Conservation (phyloP, 1,140 invertebrate genomes). For the Caerostris darwini region DNA sequence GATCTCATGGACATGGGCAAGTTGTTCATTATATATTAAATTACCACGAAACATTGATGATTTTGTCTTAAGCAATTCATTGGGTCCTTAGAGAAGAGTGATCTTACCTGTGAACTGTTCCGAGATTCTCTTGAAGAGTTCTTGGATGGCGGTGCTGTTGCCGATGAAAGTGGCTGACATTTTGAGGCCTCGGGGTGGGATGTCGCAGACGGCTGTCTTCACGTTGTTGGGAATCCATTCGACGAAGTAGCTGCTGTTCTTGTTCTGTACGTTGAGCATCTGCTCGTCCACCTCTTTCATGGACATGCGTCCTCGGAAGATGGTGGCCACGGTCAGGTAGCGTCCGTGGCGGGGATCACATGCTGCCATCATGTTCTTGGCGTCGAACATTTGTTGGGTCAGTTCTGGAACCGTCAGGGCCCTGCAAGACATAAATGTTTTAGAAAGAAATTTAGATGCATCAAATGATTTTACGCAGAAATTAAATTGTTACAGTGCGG, state of each 20-base stretch:
- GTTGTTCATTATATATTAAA: too few species aligned
- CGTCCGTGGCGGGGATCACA: conserved; percentile 87
- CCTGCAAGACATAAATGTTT: conserved; percentile 73
- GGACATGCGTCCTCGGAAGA: conserved; percentile 97
- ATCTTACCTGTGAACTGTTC: conserved; percentile 82
- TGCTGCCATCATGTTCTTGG: conserved; percentile 89
- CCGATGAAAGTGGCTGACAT: conserved; percentile 83
- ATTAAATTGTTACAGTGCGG: too few species aligned
- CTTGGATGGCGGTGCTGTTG: conserved; percentile 82
- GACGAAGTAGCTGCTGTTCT: conserved; percentile 85
- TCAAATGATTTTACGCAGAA: too few species aligned
- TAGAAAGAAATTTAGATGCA: background rate
- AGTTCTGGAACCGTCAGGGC: conserved; percentile 84
- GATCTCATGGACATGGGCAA: too few species aligned
- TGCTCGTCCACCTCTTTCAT: conserved; percentile 92
- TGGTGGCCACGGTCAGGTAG: conserved; percentile 95
- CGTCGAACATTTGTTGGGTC: conserved; percentile 87
- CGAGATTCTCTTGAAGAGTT: conserved; percentile 82
- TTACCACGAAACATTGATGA: too few species aligned
- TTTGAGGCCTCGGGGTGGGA: conserved; percentile 83
- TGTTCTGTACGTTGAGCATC: conserved; percentile 91
- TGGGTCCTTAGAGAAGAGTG: background rate
- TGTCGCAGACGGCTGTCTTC: conserved; percentile 83
- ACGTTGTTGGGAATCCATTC: conserved; percentile 84
- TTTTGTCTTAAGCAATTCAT: too few species aligned